These are phyloP conservation scores for Felis chaus DNA, from an alignment of 2,113 vertebrate species.

Conservation along the genomic window DNA sequence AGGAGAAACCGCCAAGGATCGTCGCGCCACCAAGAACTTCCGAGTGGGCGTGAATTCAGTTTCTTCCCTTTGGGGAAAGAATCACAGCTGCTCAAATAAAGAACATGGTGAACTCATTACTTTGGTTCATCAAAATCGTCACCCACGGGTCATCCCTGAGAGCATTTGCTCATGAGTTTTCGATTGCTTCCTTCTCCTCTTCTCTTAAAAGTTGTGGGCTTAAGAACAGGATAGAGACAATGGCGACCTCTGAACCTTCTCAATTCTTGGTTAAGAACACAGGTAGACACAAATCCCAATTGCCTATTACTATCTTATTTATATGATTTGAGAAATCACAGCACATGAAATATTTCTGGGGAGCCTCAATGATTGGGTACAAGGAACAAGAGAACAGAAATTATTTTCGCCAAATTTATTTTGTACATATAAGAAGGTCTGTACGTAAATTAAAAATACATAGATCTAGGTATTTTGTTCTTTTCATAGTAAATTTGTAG, in stretches of 20 bases:
- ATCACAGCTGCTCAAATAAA: conserved; percentile 50
- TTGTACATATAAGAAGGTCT: conserved; percentile 56
- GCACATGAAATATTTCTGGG: background rate
- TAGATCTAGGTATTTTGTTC: conserved; percentile 78
- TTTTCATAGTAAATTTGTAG: conserved; percentile 72
- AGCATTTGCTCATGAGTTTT: background rate
- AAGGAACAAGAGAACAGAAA: conserved; percentile 54
- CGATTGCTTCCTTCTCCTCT: background rate
- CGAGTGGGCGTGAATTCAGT: background rate
- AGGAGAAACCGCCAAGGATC: background rate
- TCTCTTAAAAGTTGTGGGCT: background rate
- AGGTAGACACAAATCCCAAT: background rate
- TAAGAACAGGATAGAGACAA: background rate
- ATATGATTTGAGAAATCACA: conserved; percentile 21
- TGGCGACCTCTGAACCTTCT: background rate
- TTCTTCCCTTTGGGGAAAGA: background rate
- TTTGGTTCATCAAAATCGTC: background rate
- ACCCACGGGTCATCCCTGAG: background rate
- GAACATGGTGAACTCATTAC: background rate
- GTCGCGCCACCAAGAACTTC: background rate
- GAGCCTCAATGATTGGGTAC: background rate
- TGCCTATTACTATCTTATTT: background rate
- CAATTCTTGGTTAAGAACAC: conserved; percentile 1
- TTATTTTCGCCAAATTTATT: background rate
- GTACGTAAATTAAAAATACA: conserved; percentile 26